Evolutionary conservation across 2,888 invertebrate genomes (phyloP), one percentile per base, ranked within the genome.

Genomic region (Callosobruchus maculatus): DNA sequence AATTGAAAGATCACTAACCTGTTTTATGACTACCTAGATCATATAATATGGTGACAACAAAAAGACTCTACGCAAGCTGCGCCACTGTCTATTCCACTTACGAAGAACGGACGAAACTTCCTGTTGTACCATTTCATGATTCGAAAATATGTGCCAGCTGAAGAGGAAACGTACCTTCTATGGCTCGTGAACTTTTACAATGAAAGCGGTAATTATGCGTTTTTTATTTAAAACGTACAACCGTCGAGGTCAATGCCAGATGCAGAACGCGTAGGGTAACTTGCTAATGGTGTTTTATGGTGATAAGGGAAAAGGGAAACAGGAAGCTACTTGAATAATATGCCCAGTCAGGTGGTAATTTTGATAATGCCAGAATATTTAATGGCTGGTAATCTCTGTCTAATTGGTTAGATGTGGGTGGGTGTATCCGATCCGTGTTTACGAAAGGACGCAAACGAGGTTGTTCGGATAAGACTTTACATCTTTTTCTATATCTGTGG

Each of bases 161-260:
- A 13, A 49, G 49, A 71, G 68, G 71, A 73, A 74, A 74, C 74
- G 68, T 67, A 71, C 74, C 71, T 68, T 70, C 70, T 74, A 76
- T 72, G 76, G 73, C 68, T 70, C 71, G 72, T 76, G 76, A 72
- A 70, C 73, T 76, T 73, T 74, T 74, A 76, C 76, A 76, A 76
- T 75, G 71, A 71, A 49, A 49, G 49, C 49, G 49, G 49, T 49
- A 49, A 49, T 49, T 49, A 49, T 49, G 49, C 49, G 49, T 49
- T 49, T 49, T 49, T 49, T 49, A 49, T 49, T 49, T 49, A 49
- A n/a, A 49, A 49, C 49, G 49, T 5, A 49, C 49, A 49, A 49
- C 9, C 49, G 49, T 18, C 49, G 49, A 49, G 49, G 49, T 49
- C 49, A 49, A 7, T 49, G 49, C 49, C 49, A 49, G 49, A 49